phyloP scores from a whole-genome alignment of 92 coral and sea anemone species.

The Phenganax subtilis region DNA sequence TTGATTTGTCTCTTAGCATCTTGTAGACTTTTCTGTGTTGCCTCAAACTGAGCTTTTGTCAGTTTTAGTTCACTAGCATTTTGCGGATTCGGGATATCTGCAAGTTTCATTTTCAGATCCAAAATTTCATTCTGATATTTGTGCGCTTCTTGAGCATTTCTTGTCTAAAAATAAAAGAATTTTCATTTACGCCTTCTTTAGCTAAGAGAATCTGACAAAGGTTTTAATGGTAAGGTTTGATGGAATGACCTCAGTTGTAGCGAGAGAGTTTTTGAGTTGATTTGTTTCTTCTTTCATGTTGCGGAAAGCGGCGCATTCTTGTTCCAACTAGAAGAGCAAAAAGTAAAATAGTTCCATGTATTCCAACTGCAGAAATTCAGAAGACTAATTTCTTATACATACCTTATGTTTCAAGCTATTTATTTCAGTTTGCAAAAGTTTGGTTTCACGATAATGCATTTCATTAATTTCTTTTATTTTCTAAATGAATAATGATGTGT shows the following conservation, averaged over 20 bases:
- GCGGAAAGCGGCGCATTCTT: background rate
- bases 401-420: conserved; percentile 75
- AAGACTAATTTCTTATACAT: background rate
- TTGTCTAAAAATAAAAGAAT: conserved; percentile 9
- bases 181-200: too few relatives aligned
- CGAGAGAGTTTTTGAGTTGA: conserved; percentile 22
- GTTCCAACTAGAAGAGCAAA: background rate
- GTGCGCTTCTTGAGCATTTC: conserved; percentile 27
- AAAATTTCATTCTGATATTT: conserved; percentile 45
- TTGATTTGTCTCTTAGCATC: conserved; percentile 54
- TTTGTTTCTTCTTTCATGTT: conserved; percentile 3
- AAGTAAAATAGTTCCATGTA: background rate
- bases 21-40: conserved; percentile 35
- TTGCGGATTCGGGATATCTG: conserved; percentile 50
- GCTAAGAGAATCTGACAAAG: background rate
- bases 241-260: conserved; percentile 18
- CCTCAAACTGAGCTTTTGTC: background rate
- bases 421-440: conserved; percentile 60
- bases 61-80: background rate
- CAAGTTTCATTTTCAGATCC: conserved; percentile 62
- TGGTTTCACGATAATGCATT: conserved; percentile 59
- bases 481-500: conserved; percentile 24
- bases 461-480: conserved; percentile 63
- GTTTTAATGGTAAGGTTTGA: background rate
- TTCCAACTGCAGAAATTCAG: background rate